Evolutionary conservation across 2,797 vertebrate genomes (phyloP).

Genomic region (Ctenochaetus hawaiiensis): DNA sequence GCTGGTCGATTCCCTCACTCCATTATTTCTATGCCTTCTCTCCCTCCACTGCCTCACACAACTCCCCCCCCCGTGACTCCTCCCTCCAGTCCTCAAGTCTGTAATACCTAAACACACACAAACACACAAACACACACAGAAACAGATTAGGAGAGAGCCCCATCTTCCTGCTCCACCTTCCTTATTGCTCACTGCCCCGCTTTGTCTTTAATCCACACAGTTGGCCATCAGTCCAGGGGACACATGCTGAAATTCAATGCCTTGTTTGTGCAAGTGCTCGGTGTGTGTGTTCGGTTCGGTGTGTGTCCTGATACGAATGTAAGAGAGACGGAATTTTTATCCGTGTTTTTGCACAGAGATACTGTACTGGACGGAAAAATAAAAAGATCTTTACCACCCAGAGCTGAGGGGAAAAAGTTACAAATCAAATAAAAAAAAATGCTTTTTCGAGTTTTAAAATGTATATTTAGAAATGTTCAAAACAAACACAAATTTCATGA

Average conservation of each 20-base stretch:
- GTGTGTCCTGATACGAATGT: conserved; percentile 4
- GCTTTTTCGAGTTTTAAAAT: background rate
- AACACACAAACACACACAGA: conserved; percentile 52
- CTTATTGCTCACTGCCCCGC: conserved; percentile 31
- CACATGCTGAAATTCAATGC: conserved; percentile 45
- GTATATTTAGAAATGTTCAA: background rate
- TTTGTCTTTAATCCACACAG: conserved; percentile 59
- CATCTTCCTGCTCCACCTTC: conserved; percentile 32
- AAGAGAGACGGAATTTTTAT: background rate
- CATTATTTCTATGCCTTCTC: conserved; percentile 71
- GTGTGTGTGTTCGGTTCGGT: conserved; percentile 14
- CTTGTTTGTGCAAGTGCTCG: conserved; percentile 14
- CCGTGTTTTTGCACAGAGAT: background rate
- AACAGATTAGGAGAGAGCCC: conserved; percentile 46
- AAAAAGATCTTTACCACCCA: background rate
- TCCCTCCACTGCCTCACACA: conserved; percentile 46
- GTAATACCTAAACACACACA: conserved; percentile 40
- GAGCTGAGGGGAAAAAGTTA: background rate
- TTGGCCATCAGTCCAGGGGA: conserved; percentile 31
- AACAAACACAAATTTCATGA: background rate
- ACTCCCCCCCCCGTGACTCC: conserved; percentile 39
- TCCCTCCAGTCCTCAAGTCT: conserved; percentile 35
- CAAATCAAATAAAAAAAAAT: background rate
- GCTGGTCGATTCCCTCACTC: conserved; percentile 78
- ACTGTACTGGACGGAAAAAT: background rate